A percentile compares a stretch with the other conserved stretches of the same genome.
Evolutionary conservation across 2,797 vertebrate genomes (phyloP).

Genomic region (Myioborus melanocephalus): DNA sequence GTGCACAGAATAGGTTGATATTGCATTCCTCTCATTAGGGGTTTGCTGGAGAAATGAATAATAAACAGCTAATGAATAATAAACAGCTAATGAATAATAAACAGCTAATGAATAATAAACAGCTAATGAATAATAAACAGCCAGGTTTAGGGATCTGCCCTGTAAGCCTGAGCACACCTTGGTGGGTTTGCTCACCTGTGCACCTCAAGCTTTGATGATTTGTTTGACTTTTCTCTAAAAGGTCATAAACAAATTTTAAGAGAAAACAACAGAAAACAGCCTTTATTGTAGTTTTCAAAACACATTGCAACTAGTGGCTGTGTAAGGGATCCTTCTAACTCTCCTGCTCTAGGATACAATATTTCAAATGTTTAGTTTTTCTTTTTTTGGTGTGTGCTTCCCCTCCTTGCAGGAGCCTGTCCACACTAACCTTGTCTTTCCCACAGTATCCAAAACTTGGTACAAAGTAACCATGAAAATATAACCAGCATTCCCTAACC

Average conservation of each 20-base stretch:
- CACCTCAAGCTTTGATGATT: not conserved
- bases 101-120: not conserved
- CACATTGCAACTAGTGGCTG: rapidly evolving
- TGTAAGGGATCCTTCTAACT: rapidly evolving
- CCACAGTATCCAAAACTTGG: not conserved
- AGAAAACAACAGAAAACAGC: not conserved
- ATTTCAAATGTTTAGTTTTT: not conserved
- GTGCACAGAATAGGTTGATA: not conserved
- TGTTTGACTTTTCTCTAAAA: not conserved
- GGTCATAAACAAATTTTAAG: not conserved
- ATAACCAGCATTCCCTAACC: not conserved
- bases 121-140: not conserved
- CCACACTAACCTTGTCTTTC: not conserved
- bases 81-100: too few species aligned
- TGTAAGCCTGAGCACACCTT: rapidly evolving
- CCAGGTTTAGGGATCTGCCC: not conserved
- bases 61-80: too few species aligned
- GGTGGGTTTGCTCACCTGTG: not conserved
- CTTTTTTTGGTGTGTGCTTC: not conserved
- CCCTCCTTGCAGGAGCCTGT: not conserved
- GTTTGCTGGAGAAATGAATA: not conserved
- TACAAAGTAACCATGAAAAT: not conserved
- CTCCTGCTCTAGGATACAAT: not conserved
- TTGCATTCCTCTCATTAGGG: not conserved
- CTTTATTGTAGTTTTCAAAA: not conserved